Base-by-base conservation (phyloP, 92 coral and sea anemone genomes). In the Muricea muricata region DNA sequence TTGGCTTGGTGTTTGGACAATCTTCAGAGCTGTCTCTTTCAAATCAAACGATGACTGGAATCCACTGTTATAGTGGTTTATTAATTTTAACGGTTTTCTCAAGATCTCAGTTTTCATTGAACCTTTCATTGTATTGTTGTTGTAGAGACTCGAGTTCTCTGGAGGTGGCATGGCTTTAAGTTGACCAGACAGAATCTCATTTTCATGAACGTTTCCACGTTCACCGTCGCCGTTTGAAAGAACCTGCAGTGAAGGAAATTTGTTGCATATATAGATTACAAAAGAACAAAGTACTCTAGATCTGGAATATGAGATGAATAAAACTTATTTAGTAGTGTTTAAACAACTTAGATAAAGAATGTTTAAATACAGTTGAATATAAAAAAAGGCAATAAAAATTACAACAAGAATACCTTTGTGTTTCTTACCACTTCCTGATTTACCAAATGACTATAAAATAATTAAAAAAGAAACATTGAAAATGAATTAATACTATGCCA, bases 121-220 rank as follows among this genome's bases (percentile, higher is more conserved):
- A 57, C 57, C 10, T 78, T 26, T 72, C 41, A n/a, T n/a, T n/a
- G n/a, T n/a, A n/a, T n/a, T n/a, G n/a, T n/a, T n/a, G n/a, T 42
- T 94, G 1, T 90, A 95, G 98, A 91, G 97, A 83, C 73, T 93
- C 18, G 95, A 95, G 76, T 95, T 88, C 65, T 91, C 97, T 84
- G 98, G 97, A 5, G 98, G 98, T 39, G 98, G 98, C 9, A 89
- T 95, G 60, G 57, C 81, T 6, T 46, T 92, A 56, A 56, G 73
- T 28, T 57, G 55, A 78, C 63, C 61, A 35, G 8, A 32, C 15
- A 5, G 41, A 1, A 76, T 0, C 67, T 76, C 23, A 65, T n/a
- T 3, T 0, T 18, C 25, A 35, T 35, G 54, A 34, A 25, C 5
- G 5, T 7, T n/a, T 42, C 58, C 11, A 31, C 21, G 52, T 17